Evolutionary conservation across 2,113 vertebrate species (phyloP).

Genomic region (Laticauda laticaudata): DNA sequence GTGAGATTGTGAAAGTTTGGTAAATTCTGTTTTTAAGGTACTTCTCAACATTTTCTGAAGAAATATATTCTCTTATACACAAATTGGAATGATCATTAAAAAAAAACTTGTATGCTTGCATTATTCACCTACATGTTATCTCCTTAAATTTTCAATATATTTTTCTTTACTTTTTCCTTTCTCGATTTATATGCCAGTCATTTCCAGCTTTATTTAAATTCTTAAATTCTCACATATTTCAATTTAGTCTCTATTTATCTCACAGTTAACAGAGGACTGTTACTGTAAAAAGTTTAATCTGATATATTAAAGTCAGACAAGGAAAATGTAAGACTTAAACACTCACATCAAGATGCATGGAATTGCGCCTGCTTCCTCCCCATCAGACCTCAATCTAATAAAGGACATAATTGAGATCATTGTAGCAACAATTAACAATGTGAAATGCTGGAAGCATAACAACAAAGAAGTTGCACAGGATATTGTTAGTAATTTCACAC

Average conservation of each 20-base stretch:
- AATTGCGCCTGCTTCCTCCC: not conserved
- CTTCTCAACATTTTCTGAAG: too few species aligned
- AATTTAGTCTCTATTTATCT: not conserved
- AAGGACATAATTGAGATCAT: conserved; percentile 22
- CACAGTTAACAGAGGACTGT: not conserved
- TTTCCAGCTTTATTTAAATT: too few species aligned
- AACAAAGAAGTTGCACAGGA: conserved; percentile 39
- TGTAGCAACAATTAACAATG: conserved; percentile 38
- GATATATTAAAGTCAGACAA: conserved; percentile 19
- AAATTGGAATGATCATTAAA: too few species aligned
- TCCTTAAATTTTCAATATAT: too few species aligned
- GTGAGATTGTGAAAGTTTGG: too few species aligned
- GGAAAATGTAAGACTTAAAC: conserved; percentile 42
- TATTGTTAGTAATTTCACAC: conserved; percentile 45
- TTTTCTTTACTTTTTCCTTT: too few species aligned
- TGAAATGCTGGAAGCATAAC: conserved; percentile 40
- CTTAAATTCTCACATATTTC: too few species aligned
- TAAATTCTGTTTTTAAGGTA: too few species aligned
- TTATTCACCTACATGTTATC: too few species aligned
- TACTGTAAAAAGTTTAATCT: not conserved
- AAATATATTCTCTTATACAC: too few species aligned
- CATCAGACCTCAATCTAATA: conserved; percentile 25
- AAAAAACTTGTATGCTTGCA: too few species aligned
- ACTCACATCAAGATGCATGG: conserved; percentile 35
- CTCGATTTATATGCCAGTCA: too few species aligned